Conservation (phyloP, 2,888 invertebrate genomes). For the Bombyx huttoni region DNA sequence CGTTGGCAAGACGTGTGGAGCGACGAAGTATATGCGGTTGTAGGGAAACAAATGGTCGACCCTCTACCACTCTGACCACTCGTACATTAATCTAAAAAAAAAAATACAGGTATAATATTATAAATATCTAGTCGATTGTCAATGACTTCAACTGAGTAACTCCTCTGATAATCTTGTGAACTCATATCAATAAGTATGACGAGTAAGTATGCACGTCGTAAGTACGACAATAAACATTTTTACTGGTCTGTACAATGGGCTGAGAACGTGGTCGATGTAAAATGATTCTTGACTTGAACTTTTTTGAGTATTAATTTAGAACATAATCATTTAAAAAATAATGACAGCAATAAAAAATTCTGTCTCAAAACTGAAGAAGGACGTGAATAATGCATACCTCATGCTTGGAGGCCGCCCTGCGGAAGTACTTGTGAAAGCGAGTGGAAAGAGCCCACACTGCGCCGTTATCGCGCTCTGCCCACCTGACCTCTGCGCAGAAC, state of each 20-base stretch:
- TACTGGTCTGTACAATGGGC: too few species aligned
- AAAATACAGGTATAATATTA: not conserved
- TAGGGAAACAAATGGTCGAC: conserved; percentile 35
- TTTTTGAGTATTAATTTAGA: too few species aligned
- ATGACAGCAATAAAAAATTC: too few species aligned
- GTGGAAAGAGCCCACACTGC: conserved; percentile 82
- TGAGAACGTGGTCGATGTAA: too few species aligned
- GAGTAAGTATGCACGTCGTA: too few species aligned
- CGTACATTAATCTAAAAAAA: conserved; percentile 75
- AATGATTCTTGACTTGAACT: too few species aligned
- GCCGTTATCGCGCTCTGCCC: conserved; percentile 77
- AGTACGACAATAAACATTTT: too few species aligned
- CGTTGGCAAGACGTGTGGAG: conserved; percentile 35
- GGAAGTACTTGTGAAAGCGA: conserved; percentile 86
- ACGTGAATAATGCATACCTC: conserved; percentile 50
- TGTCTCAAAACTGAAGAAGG: too few species aligned
- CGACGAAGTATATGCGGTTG: conserved; percentile 50
- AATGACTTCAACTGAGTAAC: too few species aligned
- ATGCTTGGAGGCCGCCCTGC: conserved; percentile 75
- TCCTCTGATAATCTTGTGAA: too few species aligned
- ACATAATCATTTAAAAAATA: too few species aligned
- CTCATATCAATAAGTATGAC: too few species aligned
- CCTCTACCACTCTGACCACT: conserved; percentile 74
- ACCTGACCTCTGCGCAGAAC: conserved; percentile 83
- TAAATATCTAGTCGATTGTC: not conserved